phyloP scores from a whole-genome alignment of 2,113 vertebrate species.

The Phylloscopus whistleri region DNA sequence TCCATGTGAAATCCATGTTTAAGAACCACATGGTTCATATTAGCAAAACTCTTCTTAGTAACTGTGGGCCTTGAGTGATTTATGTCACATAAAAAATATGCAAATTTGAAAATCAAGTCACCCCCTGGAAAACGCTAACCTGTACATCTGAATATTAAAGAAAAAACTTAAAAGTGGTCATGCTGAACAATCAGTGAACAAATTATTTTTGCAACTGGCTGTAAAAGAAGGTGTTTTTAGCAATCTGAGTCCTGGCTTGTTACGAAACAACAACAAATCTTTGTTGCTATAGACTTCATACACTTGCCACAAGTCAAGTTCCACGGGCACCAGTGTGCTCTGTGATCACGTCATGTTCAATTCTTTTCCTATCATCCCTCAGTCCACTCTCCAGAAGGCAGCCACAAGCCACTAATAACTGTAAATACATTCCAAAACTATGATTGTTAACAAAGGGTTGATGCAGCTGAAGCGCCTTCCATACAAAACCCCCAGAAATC shows the following conservation, averaged over 20 bases:
- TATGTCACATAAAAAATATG: background rate
- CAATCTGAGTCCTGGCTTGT: background rate
- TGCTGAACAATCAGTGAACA: background rate
- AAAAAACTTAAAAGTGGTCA: background rate
- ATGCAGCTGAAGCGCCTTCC: fast-evolving
- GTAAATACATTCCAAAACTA: background rate
- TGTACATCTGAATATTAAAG: background rate
- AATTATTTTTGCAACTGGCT: background rate
- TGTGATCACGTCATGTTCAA: background rate
- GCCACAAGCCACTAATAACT: background rate
- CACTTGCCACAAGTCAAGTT: background rate
- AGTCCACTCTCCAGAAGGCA: background rate
- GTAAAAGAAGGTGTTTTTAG: background rate
- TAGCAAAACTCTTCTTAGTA: background rate
- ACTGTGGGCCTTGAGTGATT: background rate
- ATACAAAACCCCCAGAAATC: background rate
- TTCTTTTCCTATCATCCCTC: background rate
- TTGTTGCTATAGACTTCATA: background rate
- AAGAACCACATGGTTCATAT: background rate
- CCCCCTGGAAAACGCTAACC: background rate
- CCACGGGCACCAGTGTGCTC: background rate
- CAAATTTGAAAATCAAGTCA: background rate
- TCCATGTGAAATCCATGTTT: background rate
- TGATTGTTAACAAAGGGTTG: background rate
- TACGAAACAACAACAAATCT: background rate